Base-by-base conservation (phyloP, 1,140 invertebrate genomes). In the Heliconius hewitsoni region DNA sequence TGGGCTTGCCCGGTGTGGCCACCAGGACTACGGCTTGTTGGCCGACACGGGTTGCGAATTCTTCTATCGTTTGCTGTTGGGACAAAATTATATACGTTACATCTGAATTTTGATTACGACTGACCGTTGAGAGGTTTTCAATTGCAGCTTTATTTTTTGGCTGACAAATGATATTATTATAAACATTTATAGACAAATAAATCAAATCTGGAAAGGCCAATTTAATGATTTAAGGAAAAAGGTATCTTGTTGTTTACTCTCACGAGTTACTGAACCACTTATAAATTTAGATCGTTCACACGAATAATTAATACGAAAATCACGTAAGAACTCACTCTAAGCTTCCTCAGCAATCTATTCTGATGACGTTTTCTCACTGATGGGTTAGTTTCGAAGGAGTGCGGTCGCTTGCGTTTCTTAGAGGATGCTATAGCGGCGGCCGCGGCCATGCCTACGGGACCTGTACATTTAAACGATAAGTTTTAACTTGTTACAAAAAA, bases 301-400 rank as follows among this genome's bases (percentile, higher is more conserved):
- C 42, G 3, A 46, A 46, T 37, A 37, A 37, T 37, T 37, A 37
- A 46, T 19, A 6, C 2, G 2, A 52, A 19, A 52, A 52, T 52
- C 5, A 52, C 50, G 4, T 52, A 19, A 52, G 18, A 42, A 86
- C 90, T 88, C 95, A 98, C 98, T 96, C 97, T 96, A 79, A 98
- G 95, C 95, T 98, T 98, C 83, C 98, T 96, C 71, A 99, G 95
- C 81, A 99, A 95, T 87, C 99, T 96, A 89, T 99, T 99, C 94
- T 99, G 98, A 95, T 99, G 99, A 79, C 99, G 95, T 95, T 99
- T 99, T 82, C 98, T 95, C 76, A 99, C 98, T 60, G 98, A 99
- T 8, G 99, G 98, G 96, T 99, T 99, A 74, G 98, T 99, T 95
- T 99, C 98, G 95, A 99, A 99, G 86, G 98, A 98, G 95, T 99